Evolutionary conservation across 2,888 invertebrate genomes (phyloP), one percentile per base, ranked within the genome.

Genomic region (Eupithecia tripunctaria): DNA sequence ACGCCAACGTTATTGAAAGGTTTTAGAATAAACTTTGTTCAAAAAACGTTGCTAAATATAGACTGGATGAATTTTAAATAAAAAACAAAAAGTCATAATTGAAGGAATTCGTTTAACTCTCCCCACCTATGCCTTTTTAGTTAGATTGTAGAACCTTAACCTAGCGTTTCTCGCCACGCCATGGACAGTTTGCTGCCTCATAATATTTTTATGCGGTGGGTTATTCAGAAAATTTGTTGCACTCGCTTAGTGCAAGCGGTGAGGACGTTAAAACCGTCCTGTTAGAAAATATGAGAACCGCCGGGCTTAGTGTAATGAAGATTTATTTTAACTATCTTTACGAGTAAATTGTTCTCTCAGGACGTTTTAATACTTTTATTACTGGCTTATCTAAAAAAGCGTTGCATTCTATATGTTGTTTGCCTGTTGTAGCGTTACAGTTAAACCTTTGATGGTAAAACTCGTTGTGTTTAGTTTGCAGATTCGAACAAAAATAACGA

Each of bases 281-380:
- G 85, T 84, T 87, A 86, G 82, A 86, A 90, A 91, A 90, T 91
- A 92, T 90, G 89, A 90, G 88, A 85, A 84, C 87, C 82, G 83
- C 82, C 81, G 80, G 88, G 85, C 87, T 89, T 88, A 87, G 84
- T 82, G 84, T 90, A 91, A 92, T 90, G 88, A 91, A 90, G 90
- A 92, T 91, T 91, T 91, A 92, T 90, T 88, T 86, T 85, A 87
- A 88, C 88, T 88, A 85, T 86, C 83, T 84, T 85, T 81, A 82
- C 73, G 79, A 84, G 82, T 82, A 85, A 86, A 87, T 85, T 85
- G 82, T 83, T 83, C 85, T 79, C 81, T 74, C 79, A 75, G 81
- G 77, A 67, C 72, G 36, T 74, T 74, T 72, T 74, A 75, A 76
- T 72, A 74, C 70, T 72, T 76, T 72, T 75, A 75, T 73, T 73